These are phyloP conservation scores for Muscina levida DNA, from an alignment of 2,888 invertebrate species.

Conservation along the genomic window DNA sequence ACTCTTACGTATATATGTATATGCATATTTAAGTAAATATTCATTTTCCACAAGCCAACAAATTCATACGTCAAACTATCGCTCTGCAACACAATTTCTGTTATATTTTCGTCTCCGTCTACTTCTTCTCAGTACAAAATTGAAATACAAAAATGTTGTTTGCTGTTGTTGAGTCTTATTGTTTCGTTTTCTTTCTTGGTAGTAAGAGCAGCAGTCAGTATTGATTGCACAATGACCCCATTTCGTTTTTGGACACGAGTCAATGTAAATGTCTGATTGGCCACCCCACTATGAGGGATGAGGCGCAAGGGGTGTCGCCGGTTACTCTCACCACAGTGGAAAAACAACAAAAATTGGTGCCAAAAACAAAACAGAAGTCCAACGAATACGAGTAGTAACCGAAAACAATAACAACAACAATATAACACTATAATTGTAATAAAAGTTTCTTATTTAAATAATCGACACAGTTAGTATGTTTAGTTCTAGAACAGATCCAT, in stretches of 20 bases:
- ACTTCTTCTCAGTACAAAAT: too few species aligned
- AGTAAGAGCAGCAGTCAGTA: too few species aligned
- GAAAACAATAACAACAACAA: not conserved
- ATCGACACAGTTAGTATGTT: too few species aligned
- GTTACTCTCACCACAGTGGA: conserved; percentile 11
- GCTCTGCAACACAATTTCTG: too few species aligned
- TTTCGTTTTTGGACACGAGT: conserved; percentile 43
- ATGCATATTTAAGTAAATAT: too few species aligned
- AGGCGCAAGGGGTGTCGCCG: not conserved
- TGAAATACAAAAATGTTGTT: not conserved
- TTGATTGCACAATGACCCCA: conserved; percentile 67
- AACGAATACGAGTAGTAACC: too few species aligned
- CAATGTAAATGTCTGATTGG: conserved; percentile 23
- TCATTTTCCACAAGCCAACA: too few species aligned
- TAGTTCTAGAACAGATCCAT: conserved; percentile 45
- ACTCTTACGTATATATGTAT: too few species aligned
- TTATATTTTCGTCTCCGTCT: too few species aligned
- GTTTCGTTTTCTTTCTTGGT: conserved; percentile 18
- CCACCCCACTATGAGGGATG: not conserved
- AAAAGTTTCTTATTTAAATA: conserved; percentile 27
- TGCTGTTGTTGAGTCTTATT: not conserved
- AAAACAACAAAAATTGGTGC: conserved; percentile 18
- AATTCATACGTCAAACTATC: too few species aligned
- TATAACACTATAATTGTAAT: conserved; percentile 4
- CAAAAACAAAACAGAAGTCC: too few species aligned